Evolutionary conservation across 2,797 vertebrate species (phyloP).

Genomic region (Pyrocephalus nanus): DNA sequence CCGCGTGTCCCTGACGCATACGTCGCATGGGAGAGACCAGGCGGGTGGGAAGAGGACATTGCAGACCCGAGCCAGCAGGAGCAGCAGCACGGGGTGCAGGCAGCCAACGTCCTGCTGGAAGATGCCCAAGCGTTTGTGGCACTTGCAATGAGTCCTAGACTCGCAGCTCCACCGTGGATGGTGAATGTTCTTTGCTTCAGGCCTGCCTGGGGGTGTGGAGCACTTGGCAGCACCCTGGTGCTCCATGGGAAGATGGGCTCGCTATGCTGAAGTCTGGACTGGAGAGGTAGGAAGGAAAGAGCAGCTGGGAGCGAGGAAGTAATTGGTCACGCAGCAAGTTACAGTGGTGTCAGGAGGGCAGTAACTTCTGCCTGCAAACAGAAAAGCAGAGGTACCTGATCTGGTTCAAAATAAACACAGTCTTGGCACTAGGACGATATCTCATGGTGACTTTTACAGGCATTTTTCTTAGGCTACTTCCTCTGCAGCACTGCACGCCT

Average conservation of each 20-base stretch:
- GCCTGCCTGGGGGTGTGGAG: background rate
- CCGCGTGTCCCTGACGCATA: background rate
- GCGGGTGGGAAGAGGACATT: fast-evolving
- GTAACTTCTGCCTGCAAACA: background rate
- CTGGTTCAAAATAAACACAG: constrained; percentile 13
- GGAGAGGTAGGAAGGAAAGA: background rate
- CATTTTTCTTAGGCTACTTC: constrained; percentile 9
- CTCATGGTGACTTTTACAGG: background rate
- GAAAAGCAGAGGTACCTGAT: background rate
- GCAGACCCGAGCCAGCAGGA: background rate
- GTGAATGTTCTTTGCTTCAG: background rate
- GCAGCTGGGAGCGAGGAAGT: background rate
- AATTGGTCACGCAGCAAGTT: background rate
- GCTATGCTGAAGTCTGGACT: background rate
- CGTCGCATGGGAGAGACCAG: background rate
- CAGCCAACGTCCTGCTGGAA: fast-evolving
- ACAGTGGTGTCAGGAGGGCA: background rate
- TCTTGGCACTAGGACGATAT: background rate
- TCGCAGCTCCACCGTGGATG: fast-evolving
- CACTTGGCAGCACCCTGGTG: fast-evolving
- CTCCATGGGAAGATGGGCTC: background rate
- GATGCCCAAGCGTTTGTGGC: fast-evolving
- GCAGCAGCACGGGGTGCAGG: background rate
- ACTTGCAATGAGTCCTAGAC: background rate
- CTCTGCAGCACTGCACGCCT: background rate